Conservation (phyloP, 2,113 vertebrate genomes). For the Syngnathus floridae region DNA sequence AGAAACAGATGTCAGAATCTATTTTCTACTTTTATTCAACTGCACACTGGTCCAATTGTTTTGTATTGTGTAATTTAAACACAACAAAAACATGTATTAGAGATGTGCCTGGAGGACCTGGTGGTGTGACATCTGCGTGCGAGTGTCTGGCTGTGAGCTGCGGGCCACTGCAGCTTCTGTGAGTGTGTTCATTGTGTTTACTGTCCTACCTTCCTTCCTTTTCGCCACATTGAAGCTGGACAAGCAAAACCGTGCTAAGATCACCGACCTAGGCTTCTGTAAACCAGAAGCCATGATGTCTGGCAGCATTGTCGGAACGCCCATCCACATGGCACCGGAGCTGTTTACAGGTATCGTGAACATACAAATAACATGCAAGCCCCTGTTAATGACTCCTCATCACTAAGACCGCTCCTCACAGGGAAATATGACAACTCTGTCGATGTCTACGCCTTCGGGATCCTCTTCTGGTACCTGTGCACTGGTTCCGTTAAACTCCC, state of each 20-base stretch:
- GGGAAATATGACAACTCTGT: slow-evolving; percentile 98
- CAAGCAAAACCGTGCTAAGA: slow-evolving; percentile 93
- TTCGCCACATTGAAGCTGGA: slow-evolving; percentile 73
- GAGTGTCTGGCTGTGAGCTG: too few relatives aligned
- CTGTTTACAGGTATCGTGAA: slow-evolving; percentile 85
- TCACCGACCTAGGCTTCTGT: slow-evolving; percentile 96
- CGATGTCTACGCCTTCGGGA: slow-evolving; percentile 96
- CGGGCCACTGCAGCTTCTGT: too few relatives aligned
- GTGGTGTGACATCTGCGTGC: too few relatives aligned
- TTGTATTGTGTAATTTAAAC: neutral
- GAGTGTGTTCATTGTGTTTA: neutral
- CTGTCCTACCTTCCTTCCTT: neutral
- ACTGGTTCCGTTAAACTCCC: slow-evolving; percentile 92
- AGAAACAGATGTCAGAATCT: too few relatives aligned
- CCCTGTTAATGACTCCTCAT: neutral
- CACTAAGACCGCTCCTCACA: slow-evolving; percentile 39
- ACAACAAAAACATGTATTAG: too few relatives aligned
- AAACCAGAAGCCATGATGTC: slow-evolving; percentile 99
- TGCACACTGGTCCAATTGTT: neutral
- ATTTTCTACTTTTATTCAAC: neutral
- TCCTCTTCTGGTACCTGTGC: slow-evolving; percentile 99
- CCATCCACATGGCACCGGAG: slow-evolving; percentile 98
- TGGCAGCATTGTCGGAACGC: slow-evolving; percentile 96
- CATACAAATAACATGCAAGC: neutral
- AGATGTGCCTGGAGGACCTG: too few relatives aligned